phyloP scores from a whole-genome alignment of 2,888 invertebrate species.

The Aquatica leii region DNA sequence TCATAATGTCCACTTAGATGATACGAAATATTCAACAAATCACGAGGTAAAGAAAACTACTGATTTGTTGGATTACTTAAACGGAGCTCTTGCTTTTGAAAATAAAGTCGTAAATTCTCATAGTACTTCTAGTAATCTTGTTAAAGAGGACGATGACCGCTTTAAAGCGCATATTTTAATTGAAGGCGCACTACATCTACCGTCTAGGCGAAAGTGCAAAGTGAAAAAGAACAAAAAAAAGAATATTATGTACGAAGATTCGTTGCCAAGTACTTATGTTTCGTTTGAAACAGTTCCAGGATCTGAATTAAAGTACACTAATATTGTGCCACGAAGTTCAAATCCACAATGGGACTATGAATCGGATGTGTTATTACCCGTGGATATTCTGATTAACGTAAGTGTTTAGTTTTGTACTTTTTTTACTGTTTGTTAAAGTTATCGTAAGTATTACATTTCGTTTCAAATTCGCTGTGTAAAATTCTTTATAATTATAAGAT shows the following conservation, averaged over 20 bases:
- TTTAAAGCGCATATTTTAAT: slow-evolving; percentile 65
- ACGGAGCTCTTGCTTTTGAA: slow-evolving; percentile 50
- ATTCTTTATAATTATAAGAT: too few relatives aligned
- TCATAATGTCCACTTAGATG: not conserved
- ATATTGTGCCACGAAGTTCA: slow-evolving; percentile 62
- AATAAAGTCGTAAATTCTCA: slow-evolving; percentile 5
- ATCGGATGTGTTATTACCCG: slow-evolving; percentile 61
- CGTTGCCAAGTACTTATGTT: slow-evolving; percentile 68
- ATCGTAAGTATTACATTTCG: too few relatives aligned
- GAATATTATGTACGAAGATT: slow-evolving; percentile 53
- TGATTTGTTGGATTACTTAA: slow-evolving; percentile 57
- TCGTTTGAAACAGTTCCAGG: slow-evolving; percentile 64
- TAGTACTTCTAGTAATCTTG: too few relatives aligned
- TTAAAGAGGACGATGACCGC: slow-evolving; percentile 21
- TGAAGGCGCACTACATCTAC: slow-evolving; percentile 67
- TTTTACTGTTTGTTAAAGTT: too few relatives aligned
- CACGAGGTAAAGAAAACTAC: slow-evolving; percentile 44
- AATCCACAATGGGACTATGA: slow-evolving; percentile 67
- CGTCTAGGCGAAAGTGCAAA: slow-evolving; percentile 56
- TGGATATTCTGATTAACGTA: slow-evolving; percentile 65
- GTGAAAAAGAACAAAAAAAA: slow-evolving; percentile 53
- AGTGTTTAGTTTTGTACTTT: too few relatives aligned
- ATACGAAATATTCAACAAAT: too few relatives aligned
- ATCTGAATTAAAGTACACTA: slow-evolving; percentile 58
- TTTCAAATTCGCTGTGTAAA: too few relatives aligned